Conservation (phyloP, 2,888 invertebrate species). For the Druceiella hillmani region DNA sequence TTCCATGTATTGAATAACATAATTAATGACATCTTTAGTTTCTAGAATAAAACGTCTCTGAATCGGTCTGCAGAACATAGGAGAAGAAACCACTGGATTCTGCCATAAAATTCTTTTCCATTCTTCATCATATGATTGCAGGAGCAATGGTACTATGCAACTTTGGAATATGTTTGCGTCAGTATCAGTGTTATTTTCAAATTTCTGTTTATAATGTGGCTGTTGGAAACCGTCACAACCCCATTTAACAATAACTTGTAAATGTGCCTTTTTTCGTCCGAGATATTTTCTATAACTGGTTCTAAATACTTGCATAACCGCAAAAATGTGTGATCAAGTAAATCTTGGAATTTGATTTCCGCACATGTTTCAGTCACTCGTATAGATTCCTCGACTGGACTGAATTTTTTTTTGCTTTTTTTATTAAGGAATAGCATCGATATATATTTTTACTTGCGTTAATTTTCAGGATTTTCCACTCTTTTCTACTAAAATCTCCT, state of each 20-base stretch:
- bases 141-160: conserved; percentile 16
- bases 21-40: conserved; percentile 16
- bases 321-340: conserved; percentile 17
- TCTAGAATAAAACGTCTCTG: conserved; percentile 21
- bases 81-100: conserved; percentile 26
- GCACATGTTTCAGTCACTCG: conserved; percentile 14
- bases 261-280: conserved; percentile 13
- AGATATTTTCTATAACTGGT: conserved; percentile 10
- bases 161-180: conserved; percentile 28
- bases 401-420: conserved; percentile 18
- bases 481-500: conserved; percentile 11
- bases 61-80: conserved; percentile 24
- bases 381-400: conserved; percentile 4
- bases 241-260: conserved; percentile 24
- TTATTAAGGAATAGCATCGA: conserved; percentile 18
- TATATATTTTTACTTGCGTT: conserved; percentile 10
- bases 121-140: conserved; percentile 7
- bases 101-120: conserved; percentile 25
- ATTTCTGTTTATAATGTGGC: conserved; percentile 26
- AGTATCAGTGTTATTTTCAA: conserved; percentile 19
- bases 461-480: conserved; percentile 14
- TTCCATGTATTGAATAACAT: conserved; percentile 16
- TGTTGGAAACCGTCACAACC: conserved; percentile 28
- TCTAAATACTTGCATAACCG: conserved; percentile 17
- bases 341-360: conserved; percentile 15